These are phyloP conservation scores for Hydractinia echinata DNA, from an alignment of 30 jellyfish, hydroid and myxozoan species.

Conservation along the genomic window DNA sequence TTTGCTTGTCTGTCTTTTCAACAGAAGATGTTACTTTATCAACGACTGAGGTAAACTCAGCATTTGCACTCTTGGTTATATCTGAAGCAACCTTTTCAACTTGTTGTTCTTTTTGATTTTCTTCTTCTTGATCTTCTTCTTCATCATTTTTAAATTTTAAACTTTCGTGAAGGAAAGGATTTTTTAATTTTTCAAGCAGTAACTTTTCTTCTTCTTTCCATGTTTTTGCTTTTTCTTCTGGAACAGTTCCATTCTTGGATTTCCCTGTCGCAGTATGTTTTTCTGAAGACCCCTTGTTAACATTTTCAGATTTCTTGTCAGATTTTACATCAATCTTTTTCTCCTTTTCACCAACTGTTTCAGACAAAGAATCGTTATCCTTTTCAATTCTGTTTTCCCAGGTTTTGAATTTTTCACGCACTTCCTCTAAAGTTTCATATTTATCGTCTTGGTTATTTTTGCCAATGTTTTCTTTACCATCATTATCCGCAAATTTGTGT, in stretches of 20 bases:
- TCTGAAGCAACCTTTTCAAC: slow-evolving; percentile 24
- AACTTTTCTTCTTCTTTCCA: slow-evolving; percentile 88
- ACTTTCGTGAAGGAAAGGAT: slow-evolving; percentile 53
- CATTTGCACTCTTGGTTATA: slow-evolving; percentile 29
- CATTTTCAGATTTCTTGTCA: slow-evolving; percentile 5
- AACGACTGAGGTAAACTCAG: slow-evolving; percentile 35
- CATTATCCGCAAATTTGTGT: neutral
- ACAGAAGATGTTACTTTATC: slow-evolving; percentile 16
- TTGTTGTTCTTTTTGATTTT: slow-evolving; percentile 11
- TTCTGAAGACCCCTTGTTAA: neutral
- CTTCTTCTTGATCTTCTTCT: slow-evolving; percentile 25
- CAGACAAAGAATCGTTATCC: slow-evolving; percentile 13
- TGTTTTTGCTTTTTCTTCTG: slow-evolving; percentile 21
- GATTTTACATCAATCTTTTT: neutral
- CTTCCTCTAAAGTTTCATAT: slow-evolving; percentile 72
- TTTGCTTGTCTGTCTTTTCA: slow-evolving; percentile 19
- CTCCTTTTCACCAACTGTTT: slow-evolving; percentile 24
- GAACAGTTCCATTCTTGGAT: neutral
- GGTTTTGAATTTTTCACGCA: slow-evolving; percentile 48
- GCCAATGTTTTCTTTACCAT: slow-evolving; percentile 9
- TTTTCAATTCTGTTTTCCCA: slow-evolving; percentile 45
- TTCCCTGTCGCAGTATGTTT: neutral
- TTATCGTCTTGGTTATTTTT: slow-evolving; percentile 37
- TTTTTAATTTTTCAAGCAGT: slow-evolving; percentile 48
- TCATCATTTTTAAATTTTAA: neutral